These are phyloP conservation scores for Sula dactylatra DNA, from an alignment of 2,113 vertebrate species.

Conservation along the genomic window DNA sequence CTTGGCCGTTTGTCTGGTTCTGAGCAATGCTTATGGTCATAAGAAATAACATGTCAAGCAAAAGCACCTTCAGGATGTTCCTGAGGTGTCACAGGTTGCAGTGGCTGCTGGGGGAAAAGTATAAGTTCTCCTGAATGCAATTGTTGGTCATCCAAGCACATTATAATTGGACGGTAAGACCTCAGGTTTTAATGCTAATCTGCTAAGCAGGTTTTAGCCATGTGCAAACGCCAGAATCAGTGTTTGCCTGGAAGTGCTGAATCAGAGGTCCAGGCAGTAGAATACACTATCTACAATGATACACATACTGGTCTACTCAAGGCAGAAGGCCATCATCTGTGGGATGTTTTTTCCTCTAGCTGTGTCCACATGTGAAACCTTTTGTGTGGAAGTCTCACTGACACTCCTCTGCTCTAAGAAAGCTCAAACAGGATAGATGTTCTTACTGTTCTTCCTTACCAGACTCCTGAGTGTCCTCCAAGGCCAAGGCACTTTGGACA, in stretches of 20 bases:
- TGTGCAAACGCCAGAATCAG: not conserved
- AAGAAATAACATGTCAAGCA: not conserved
- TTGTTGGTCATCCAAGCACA: not conserved
- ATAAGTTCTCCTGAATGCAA: not conserved
- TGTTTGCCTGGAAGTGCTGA: not conserved
- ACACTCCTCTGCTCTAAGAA: not conserved
- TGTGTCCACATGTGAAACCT: not conserved
- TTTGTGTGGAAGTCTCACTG: not conserved
- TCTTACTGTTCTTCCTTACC: not conserved
- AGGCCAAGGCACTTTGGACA: not conserved
- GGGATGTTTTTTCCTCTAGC: not conserved
- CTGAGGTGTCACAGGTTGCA: not conserved
- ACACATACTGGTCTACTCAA: not conserved
- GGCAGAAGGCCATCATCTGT: not conserved
- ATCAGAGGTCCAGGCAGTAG: not conserved
- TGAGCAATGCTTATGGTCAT: not conserved
- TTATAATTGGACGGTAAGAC: not conserved
- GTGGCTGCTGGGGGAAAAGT: not conserved
- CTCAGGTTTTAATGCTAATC: not conserved
- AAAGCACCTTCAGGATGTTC: not conserved
- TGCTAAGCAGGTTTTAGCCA: not conserved
- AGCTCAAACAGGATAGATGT: not conserved
- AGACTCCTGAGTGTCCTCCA: too few species aligned
- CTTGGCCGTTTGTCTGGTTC: not conserved
- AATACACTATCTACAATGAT: fast-evolving